Evolutionary conservation across 2,113 vertebrate genomes (phyloP), one percentile per base, ranked within the genome.

Genomic region (Channa maculata): DNA sequence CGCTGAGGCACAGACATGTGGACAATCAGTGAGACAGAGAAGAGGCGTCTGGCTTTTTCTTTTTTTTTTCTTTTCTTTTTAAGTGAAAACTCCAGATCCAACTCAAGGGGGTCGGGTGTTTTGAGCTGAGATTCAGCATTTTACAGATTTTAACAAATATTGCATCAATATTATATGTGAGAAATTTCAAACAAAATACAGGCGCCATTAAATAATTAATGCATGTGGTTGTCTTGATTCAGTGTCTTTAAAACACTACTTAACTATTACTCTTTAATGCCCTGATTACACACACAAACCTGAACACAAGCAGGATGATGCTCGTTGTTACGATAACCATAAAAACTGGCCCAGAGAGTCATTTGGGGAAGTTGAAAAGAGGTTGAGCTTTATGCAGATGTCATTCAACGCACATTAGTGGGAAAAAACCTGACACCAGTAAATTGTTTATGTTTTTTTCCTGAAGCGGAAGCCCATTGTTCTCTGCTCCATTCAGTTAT

Each of bases 21-120:
- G 77, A 89, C 88, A 91, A 86, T 92, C 57, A 39, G 72, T 61
- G 75, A 84, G 53, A 76, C 81, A 78, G 79, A 71, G 15, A 69
- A 68, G 58, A 76, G 14, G 57, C 33, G 24, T 54, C 36, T 41
- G 34, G 45, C 24, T 24, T 24, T 24, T 24, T 65, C 4, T 12
- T 43, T 53, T 46, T 13, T 60, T 13, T 50, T 24, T 14, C 24
- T 24, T 24, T 14, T 48, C 6, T 76, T 52, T 75, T 63, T 58
- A 37, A 80, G 43, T 73, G 6, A 67, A 74, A 81, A 54, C 48
- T 45, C 34, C 33, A 52, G 11, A 61, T 54, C 9, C 37, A 44
- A 7, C 13, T 37, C 34, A 11, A 39, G 8, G n/a, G 24, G 24
- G 13, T 60, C 34, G 24, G 24, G 24, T 24, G 24, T 24, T 24